Conservation (phyloP, 1,140 invertebrate genomes). For the Homalodisca vitripennis region DNA sequence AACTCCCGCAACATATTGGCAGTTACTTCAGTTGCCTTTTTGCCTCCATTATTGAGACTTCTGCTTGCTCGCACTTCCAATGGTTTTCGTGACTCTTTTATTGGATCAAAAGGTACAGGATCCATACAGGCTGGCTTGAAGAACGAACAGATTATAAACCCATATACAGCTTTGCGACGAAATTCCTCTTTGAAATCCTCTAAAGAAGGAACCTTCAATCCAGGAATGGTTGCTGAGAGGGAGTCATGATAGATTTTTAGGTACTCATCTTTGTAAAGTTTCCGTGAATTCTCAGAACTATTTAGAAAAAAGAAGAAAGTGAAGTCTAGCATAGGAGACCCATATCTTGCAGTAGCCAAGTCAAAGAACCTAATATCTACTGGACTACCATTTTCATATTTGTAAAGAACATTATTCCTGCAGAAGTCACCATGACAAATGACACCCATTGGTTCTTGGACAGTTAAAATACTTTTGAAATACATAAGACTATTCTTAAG, state of each 20-base stretch:
- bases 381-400: constrained; percentile 40
- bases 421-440: constrained; percentile 56
- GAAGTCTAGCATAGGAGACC: constrained; percentile 48
- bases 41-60: no score
- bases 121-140: constrained; percentile 42
- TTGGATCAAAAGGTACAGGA: constrained; percentile 1
- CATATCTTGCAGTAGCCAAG: constrained; percentile 46
- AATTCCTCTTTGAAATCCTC: constrained; percentile 46
- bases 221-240: constrained; percentile 10
- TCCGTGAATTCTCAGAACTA: constrained; percentile 38
- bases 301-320: constrained; percentile 48
- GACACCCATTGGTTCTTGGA: constrained; percentile 48
- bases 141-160: constrained; percentile 44
- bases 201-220: constrained; percentile 30
- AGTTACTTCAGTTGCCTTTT: no score
- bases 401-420: constrained; percentile 57
- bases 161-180: constrained; percentile 42
- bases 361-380: constrained; percentile 47
- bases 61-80: no score
- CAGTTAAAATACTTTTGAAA: neutral
- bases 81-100: no score
- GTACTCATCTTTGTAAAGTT: constrained; percentile 41
- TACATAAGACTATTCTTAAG: neutral
- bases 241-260: constrained; percentile 46
- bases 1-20: no score